Evolutionary conservation across 2,797 vertebrate genomes (phyloP), one percentile per base, ranked within the genome.

Genomic region (Chaetophractus vellerosus): DNA sequence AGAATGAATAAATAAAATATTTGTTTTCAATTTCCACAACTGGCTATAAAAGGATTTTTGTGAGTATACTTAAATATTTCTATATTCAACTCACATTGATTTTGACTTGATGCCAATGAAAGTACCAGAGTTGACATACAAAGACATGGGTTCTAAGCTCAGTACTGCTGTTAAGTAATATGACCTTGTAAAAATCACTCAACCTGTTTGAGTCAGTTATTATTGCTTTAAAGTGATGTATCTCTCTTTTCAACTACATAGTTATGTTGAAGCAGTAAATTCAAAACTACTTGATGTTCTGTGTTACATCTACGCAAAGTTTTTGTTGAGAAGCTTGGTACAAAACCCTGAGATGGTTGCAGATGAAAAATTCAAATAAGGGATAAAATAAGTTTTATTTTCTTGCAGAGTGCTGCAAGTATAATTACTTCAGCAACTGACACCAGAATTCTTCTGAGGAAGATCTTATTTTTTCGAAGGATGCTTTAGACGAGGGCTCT

Each of bases 241-340:
- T 38, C 9, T 38, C 12, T 50, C 26, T 78, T 76, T 8, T 90
- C 26, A 90, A 79, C 5, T 68, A 48, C 31, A 71, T 26, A 55
- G 5, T 74, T 85, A 19, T 91, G 94, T 55, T 95, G 52, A 96
- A 88, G 28, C 11, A 86, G 9, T 61, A 79, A 83, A 68, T 87
- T 75, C 2, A 48, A 84, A 85, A 78, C n/a, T 52, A 68, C 19
- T 33, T 63, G 16, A 68, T 81, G 28, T 61, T 66, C 38, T 50
- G 1, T 57, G 6, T 61, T 21, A 41, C 14, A 90, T 94, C 19
- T 23, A 68, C n/a, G 16, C 75, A 41, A 86, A 52, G 9, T 91
- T 23, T 23, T 38, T 71, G 18, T 50, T 90, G 36, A 94, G 66
- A 82, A 90, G 14, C 10, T 90, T 16, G 24, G 3, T 41, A 41